These are phyloP conservation scores for Burhinus bistriatus DNA, from an alignment of 2,113 vertebrate genomes.

Conservation along the genomic window DNA sequence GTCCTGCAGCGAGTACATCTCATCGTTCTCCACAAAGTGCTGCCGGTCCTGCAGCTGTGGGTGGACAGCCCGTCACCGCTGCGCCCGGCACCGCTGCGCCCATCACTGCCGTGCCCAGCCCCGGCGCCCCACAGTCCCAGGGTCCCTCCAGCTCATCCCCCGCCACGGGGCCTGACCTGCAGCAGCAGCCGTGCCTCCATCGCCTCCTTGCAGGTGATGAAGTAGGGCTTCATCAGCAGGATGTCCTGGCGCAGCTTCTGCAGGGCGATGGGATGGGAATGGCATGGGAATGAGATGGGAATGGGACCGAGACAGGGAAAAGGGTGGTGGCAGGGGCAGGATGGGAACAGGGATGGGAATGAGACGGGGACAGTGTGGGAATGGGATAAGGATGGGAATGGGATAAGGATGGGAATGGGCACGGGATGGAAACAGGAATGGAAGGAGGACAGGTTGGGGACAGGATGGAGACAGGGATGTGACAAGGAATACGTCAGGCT, in stretches of 20 bases:
- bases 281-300: not conserved
- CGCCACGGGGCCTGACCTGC: constrained; percentile 71
- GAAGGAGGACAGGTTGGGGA: not conserved
- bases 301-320: not conserved
- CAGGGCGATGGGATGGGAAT: not conserved
- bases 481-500: not conserved
- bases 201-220: constrained; percentile 96
- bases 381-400: too few relatives aligned
- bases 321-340: not conserved
- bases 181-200: constrained; percentile 93
- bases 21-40: constrained; percentile 98
- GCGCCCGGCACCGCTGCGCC: not conserved
- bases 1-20: constrained; percentile 98
- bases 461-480: not conserved
- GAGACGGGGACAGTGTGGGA: too few relatives aligned
- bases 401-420: not conserved
- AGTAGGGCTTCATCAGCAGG: constrained; percentile 97
- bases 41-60: constrained; percentile 93
- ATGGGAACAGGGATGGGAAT: not conserved
- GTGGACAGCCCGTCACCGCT: not conserved
- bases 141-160: not conserved
- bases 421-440: not conserved
- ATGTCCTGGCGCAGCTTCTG: constrained; percentile 98
- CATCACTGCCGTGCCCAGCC: too few relatives aligned
- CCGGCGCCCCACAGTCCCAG: fast-evolving